phyloP scores from a whole-genome alignment of 2,113 vertebrate species.

The Hystrix cristata region DNA sequence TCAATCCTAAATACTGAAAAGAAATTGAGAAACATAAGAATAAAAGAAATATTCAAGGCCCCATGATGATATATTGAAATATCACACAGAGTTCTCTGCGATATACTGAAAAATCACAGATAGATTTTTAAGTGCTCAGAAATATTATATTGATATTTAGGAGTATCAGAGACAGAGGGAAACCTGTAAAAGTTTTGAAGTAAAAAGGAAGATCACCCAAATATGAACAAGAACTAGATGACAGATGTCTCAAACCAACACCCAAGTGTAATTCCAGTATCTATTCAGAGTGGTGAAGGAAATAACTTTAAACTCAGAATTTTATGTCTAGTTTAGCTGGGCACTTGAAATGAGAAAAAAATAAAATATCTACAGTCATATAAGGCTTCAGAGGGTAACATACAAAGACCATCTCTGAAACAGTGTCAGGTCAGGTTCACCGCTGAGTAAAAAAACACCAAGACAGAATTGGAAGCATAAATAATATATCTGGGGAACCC shows the following conservation, averaged over 20 bases:
- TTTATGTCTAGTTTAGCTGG: neutral
- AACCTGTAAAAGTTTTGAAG: neutral
- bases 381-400: no score
- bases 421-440: neutral
- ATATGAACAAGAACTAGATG: neutral
- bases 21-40: neutral
- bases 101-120: neutral
- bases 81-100: neutral
- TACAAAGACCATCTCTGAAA: neutral
- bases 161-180: neutral
- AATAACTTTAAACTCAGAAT: neutral
- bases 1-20: neutral
- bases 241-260: no score
- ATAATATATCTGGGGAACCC: neutral
- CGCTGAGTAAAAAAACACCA: neutral
- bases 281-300: neutral
- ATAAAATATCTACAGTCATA: neutral
- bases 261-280: neutral
- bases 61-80: neutral
- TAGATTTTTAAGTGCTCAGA: neutral
- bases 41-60: neutral
- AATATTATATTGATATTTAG: neutral
- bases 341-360: neutral
- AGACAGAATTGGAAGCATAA: neutral
- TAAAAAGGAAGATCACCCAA: neutral